Conservation (phyloP, 92 coral and sea anemone genomes). For the Desmophyllum pertusum region DNA sequence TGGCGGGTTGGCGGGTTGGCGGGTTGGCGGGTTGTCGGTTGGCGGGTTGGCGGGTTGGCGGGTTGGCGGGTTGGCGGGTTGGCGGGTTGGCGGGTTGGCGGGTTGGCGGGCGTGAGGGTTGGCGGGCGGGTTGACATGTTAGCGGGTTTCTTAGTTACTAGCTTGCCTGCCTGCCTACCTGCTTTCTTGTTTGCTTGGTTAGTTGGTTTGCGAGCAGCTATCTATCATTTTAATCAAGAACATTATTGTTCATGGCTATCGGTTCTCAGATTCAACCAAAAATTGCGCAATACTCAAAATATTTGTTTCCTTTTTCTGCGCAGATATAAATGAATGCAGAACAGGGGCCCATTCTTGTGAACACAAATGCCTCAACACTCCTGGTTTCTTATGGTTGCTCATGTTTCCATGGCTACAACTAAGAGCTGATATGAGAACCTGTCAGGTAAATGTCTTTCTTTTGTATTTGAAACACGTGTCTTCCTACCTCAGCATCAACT, state of each 20-base stretch:
- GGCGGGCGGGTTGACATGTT: too few relatives aligned
- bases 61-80: too few relatives aligned
- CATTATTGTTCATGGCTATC: neutral
- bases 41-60: too few relatives aligned
- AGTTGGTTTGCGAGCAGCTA: too few relatives aligned
- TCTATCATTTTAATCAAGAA: neutral
- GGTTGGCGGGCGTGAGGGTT: too few relatives aligned
- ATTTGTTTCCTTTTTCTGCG: neutral
- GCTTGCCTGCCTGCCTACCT: neutral
- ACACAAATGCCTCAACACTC: conserved; percentile 17
- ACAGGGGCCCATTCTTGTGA: neutral
- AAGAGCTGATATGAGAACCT: conserved; percentile 31
- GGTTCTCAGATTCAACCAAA: neutral
- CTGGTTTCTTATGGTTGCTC: conserved; percentile 16
- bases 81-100: too few relatives aligned
- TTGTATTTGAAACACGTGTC: too few relatives aligned
- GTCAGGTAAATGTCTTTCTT: conserved; percentile 57
- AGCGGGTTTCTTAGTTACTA: too few relatives aligned
- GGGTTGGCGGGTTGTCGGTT: too few relatives aligned
- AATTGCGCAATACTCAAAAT: neutral
- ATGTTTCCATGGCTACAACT: conserved; percentile 42
- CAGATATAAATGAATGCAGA: conserved; percentile 7
- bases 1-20: too few relatives aligned
- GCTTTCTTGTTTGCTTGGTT: too few relatives aligned
- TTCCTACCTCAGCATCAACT: neutral